Evolutionary conservation across 2,888 invertebrate genomes (phyloP), one percentile per base, ranked within the genome.

Genomic region (Aphodius sticticus): DNA sequence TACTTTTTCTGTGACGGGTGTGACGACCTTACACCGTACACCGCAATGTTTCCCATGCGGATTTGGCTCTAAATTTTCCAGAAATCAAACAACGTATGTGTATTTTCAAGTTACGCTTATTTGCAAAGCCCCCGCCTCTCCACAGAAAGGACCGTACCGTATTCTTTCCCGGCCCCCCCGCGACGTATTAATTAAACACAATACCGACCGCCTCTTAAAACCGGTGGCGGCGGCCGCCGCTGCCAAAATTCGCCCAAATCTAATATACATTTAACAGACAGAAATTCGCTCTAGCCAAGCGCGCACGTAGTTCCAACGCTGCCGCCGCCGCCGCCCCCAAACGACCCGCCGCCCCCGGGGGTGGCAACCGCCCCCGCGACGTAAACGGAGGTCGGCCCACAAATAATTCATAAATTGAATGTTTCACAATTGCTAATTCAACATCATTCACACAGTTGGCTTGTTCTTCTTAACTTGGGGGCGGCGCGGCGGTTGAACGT

Each of bases 331-430:
- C 9, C 7, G 38, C 26, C 77, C 76, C 78, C 70, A 79, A 75
- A 77, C 80, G 81, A 81, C 12, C 9, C 53, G 53, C 53, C 12
- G 9, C 53, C 53, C 12, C 9, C 12, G 53, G 53, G 53, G 53
- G 53, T 53, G 53, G 53, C 2, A 7, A 53, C 53, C 53, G 53
- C 9, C 53, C 53, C 53, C 53, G 12, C 53, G 53, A 53, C 53
- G 53, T 53, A 53, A 53, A 53, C 53, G 53, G 53, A 53, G 53
- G 53, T 53, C 53, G 53, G 53, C 7, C 53, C 53, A 53, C 53
- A 53, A 89, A 89, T 89, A 88, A 89, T 89, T 89, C 88, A 89
- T 89, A 89, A 89, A 89, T 89, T 88, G 89, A 89, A 88, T 87
- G 88, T 88, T 89, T 88, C 87, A 87, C 88, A 88, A 89, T 88